Base-by-base conservation (phyloP, 2,113 vertebrate genomes). In the Chaetodon trifascialis region DNA sequence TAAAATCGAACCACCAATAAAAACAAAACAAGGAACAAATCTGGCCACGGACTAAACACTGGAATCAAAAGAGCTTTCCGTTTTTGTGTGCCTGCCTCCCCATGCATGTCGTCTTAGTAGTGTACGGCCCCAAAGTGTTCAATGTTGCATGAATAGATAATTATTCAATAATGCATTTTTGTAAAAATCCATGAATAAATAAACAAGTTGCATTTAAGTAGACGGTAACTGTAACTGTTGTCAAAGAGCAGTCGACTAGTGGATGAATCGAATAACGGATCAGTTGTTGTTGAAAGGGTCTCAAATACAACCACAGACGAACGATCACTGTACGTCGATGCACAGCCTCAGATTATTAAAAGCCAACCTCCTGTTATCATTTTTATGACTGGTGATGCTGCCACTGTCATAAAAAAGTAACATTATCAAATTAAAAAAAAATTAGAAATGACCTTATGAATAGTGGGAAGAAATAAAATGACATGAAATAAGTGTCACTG, bases 51-150 rank as follows among this genome's bases (percentile, higher is more conserved):
- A 83, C 80, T 86, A 74, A 85, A 85, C 84, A 78, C 71, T 82
- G 80, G 84, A 91, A 87, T 93, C 84, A 83, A 30, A 30, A 85
- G 30, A 60, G 11, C 34, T 74, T 83, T 82, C 1, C 38, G 12
- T 51, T 58, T 79, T 10, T 71, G 17, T 79, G 30, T 67, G 69
- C 65, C 38, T 65, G 44, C n/a, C 30, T 84, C 36, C 51, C 15
- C 34, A 54, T 73, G 70, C 83, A 80, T 89, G 79, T 73, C 51
- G 10, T 71, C 23, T 17, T 10, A 65, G 58, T 75, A 54, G 38
- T 17, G 16, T 38, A 25, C 30, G 77, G 78, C 55, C 54, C 38
- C 54, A 52, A 66, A 16, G 44, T 69, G n/a, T 80, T 82, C 36
- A 52, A 1, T 69, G 15, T 80, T 30, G 15, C 11, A 36, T 15